These are phyloP conservation scores for Rhombomys opimus DNA, from an alignment of 2,113 vertebrate genomes.

Conservation along the genomic window DNA sequence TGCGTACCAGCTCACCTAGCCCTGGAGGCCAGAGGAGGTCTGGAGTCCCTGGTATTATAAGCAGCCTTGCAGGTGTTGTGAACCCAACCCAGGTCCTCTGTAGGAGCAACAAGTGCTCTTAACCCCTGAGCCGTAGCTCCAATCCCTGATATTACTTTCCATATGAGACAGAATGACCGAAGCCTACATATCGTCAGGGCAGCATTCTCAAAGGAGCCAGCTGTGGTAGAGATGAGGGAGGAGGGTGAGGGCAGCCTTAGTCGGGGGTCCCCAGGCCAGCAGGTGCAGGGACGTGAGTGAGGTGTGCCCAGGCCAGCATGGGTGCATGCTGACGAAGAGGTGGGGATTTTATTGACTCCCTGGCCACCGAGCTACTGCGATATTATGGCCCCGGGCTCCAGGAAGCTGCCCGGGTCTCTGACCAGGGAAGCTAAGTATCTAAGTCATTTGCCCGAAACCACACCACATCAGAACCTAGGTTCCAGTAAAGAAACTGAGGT, in stretches of 20 bases:
- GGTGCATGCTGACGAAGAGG: rapidly evolving
- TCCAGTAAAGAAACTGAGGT: not conserved
- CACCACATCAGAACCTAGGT: not conserved
- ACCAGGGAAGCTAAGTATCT: not conserved
- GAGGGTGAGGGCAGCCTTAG: not conserved
- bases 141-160: not conserved
- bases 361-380: not conserved
- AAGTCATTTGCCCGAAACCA: not conserved
- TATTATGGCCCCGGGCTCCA: not conserved
- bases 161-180: not conserved
- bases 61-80: no score
- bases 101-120: not conserved
- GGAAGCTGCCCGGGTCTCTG: not conserved
- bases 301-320: not conserved
- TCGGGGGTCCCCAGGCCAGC: not conserved
- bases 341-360: rapidly evolving
- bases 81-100: not conserved
- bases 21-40: not conserved
- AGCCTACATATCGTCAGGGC: not conserved
- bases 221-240: not conserved
- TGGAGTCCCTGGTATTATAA: not conserved
- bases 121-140: not conserved
- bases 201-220: not conserved
- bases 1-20: not conserved
- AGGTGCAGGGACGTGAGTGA: not conserved